A percentile compares a stretch with the other conserved stretches of the same genome.
Evolutionary conservation across 2,797 vertebrate genomes (phyloP).

Genomic region (Sarcoramphus papa): DNA sequence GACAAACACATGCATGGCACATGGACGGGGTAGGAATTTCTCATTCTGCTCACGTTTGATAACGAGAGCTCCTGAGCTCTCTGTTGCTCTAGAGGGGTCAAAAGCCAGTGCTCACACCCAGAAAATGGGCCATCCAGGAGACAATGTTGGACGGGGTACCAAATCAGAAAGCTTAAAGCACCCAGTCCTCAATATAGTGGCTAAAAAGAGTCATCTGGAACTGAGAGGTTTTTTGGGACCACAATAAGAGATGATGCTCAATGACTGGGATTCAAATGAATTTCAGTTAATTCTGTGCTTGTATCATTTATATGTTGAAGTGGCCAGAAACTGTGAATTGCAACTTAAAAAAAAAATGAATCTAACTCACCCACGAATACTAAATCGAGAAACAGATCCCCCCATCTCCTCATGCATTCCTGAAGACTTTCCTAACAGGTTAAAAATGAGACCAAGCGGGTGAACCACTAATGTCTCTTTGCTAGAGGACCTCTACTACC

Average conservation of each 20-base stretch:
- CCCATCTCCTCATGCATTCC: neutral
- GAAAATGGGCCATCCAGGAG: neutral
- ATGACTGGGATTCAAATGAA: neutral
- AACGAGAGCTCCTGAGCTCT: neutral
- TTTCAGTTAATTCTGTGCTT: neutral
- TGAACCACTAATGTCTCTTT: neutral
- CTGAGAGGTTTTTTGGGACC: neutral
- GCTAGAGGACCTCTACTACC: neutral
- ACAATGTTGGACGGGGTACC: neutral
- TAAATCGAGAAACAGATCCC: neutral
- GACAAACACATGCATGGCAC: neutral
- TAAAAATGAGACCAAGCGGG: neutral
- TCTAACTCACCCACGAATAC: neutral
- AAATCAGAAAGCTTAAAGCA: neutral
- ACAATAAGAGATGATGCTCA: neutral
- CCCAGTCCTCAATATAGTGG: neutral
- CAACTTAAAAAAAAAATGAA: neutral
- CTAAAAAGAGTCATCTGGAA: neutral
- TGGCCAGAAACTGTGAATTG: neutral
- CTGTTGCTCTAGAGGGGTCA: neutral
- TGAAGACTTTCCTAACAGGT: neutral
- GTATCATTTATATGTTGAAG: neutral
- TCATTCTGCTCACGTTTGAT: neutral
- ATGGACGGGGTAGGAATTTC: neutral
- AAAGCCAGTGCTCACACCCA: neutral